Base-by-base conservation (phyloP, 2,113 vertebrate species). In the Eclectus roratus region DNA sequence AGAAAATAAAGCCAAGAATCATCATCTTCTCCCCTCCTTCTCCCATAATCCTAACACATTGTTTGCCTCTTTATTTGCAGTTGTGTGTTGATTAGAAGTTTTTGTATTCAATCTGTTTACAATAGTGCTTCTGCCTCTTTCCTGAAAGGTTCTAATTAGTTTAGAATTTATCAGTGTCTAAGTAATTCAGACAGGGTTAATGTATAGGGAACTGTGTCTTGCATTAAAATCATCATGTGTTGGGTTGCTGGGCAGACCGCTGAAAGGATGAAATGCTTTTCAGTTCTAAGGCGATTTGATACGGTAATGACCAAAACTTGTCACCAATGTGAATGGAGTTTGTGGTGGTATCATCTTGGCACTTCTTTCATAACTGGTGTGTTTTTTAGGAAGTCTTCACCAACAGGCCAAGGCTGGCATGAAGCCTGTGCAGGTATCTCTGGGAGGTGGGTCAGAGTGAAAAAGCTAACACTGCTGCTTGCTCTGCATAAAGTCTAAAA, bases 61-160 rank as follows among this genome's bases (percentile, higher is more conserved):
- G 17, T 74, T 89, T 87, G 15, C 43, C 6, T 53, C 77, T 93
- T 66, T 91, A 46, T 73, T 94, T 85, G 81, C 55, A 74, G 43
- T 69, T 93, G 12, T 1, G 1, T 85, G 78, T 84, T 71, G 46
- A 78, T 82, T 46, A 50, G 63, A 68, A 92, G 74, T 33, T 92
- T 95, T 90, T 64, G 19, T 79, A 65, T 90, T 92, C 43, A 3
- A 9, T 85, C 52, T 88, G 43, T 92, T 95, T 93, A 76, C 47
- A 64, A 29, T 37, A 79, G 63, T 43, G 44, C 61, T 93, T 56
- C 24, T 85, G 43, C 81, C 13, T 88, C 71, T 76, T 92, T 93
- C 71, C 66, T 56, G 44, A 70, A 83, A 77, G 35, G 44, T 86
- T 89, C 72, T 79, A 90, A 91, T 93, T 91, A 90, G 72, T 94